Evolutionary conservation across 2,113 vertebrate genomes (phyloP).

Genomic region (Caloenas nicobarica): DNA sequence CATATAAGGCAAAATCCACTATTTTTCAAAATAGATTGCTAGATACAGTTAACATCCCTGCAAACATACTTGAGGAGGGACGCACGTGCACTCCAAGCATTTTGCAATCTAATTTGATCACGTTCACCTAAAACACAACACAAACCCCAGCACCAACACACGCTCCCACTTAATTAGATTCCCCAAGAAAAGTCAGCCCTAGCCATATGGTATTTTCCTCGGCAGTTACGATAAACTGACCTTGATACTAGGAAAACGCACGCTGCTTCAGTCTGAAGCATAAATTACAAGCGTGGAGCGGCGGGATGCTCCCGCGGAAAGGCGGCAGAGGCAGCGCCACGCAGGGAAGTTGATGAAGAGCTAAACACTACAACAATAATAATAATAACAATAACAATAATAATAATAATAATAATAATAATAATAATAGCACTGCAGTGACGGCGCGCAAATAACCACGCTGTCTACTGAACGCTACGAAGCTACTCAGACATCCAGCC

Average conservation of each 20-base stretch:
- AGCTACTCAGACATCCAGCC: neutral
- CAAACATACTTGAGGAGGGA: neutral
- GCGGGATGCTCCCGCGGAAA: neutral
- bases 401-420: neutral
- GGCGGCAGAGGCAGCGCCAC: neutral
- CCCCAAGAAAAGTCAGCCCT: neutral
- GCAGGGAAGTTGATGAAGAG: neutral
- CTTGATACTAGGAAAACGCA: conserved; percentile 43
- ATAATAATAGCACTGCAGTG: neutral
- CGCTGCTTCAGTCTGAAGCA: neutral
- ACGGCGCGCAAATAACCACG: neutral
- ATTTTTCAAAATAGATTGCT: neutral
- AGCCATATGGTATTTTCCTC: conserved; percentile 59
- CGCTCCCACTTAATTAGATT: conserved; percentile 6
- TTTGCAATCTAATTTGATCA: neutral
- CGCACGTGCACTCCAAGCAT: neutral
- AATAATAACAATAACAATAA: neutral
- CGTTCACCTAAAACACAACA: neutral
- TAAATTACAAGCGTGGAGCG: neutral
- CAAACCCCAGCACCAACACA: neutral
- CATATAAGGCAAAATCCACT: neutral
- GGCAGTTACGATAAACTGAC: conserved; percentile 51
- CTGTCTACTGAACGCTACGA: neutral
- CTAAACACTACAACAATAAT: neutral
- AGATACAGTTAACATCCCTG: neutral